phyloP scores from a whole-genome alignment of 2,888 invertebrate genomes.

The Hylaea fasciaria region DNA sequence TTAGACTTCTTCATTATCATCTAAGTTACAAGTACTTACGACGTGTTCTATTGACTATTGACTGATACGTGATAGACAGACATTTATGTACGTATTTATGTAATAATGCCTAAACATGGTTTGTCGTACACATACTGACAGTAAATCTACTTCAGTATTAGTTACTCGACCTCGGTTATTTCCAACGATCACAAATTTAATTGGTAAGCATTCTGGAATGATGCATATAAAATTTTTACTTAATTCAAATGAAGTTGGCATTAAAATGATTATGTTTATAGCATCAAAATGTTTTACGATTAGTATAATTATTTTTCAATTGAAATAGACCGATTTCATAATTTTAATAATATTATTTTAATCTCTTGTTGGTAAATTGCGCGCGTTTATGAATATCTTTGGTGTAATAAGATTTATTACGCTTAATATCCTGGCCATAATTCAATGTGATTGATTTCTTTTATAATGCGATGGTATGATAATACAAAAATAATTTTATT shows the following conservation, averaged over 20 bases:
- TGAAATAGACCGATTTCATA: constrained; percentile 27
- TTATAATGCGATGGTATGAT: constrained; percentile 8
- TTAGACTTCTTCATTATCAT: constrained; percentile 24
- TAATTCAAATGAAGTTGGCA: constrained; percentile 18
- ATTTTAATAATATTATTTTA: constrained; percentile 33
- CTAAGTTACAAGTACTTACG: constrained; percentile 28
- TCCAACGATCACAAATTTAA: constrained; percentile 16
- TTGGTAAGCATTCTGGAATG: constrained; percentile 17
- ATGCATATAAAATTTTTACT: constrained; percentile 8
- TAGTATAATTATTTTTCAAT: constrained; percentile 29
- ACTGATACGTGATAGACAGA: constrained; percentile 34
- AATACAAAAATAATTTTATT: constrained; percentile 12
- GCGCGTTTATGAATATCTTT: constrained; percentile 28
- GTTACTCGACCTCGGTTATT: constrained; percentile 17
- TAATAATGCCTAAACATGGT: constrained; percentile 19
- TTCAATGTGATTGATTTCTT: constrained; percentile 35
- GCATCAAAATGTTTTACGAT: constrained; percentile 29
- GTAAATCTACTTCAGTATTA: constrained; percentile 22
- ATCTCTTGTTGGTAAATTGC: constrained; percentile 32
- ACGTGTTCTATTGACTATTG: constrained; percentile 31
- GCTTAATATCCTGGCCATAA: constrained; percentile 31
- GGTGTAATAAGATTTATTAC: constrained; percentile 36
- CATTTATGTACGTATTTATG: constrained; percentile 24
- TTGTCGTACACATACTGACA: constrained; percentile 23
- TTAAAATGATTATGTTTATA: constrained; percentile 32